phyloP scores from a whole-genome alignment of 92 coral and sea anemone genomes.

The Zoanthus gigantus region DNA sequence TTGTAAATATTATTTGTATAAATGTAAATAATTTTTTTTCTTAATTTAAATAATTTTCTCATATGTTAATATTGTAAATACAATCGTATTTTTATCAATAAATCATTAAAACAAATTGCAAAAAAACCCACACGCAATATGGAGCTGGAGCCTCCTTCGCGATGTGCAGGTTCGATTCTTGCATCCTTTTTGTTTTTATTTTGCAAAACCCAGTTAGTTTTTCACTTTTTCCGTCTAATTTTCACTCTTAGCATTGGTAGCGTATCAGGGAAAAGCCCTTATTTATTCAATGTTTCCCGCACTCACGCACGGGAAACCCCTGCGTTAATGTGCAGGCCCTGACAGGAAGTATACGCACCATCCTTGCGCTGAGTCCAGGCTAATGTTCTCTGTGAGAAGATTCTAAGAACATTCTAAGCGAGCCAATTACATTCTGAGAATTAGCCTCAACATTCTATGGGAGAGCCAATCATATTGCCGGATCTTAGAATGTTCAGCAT shows the following conservation, averaged over 20 bases:
- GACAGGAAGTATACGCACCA: conserved; percentile 21
- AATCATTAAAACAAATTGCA: too few relatives aligned
- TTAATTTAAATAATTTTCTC: too few relatives aligned
- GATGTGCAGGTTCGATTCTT: conserved; percentile 10
- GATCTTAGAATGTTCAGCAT: too few relatives aligned
- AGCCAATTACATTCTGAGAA: not conserved
- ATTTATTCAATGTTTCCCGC: too few relatives aligned
- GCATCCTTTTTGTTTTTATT: conserved; percentile 3
- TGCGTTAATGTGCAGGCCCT: not conserved
- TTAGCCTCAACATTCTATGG: too few relatives aligned
- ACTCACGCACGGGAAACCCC: not conserved
- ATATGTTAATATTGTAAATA: not conserved
- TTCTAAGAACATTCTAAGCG: not conserved
- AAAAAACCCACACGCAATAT: not conserved
- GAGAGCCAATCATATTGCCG: too few relatives aligned
- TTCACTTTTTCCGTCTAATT: too few relatives aligned
- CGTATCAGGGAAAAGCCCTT: too few relatives aligned
- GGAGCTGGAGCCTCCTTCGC: not conserved
- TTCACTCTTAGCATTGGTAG: too few relatives aligned
- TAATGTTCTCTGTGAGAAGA: not conserved
- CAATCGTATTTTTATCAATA: too few relatives aligned
- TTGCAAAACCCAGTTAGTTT: not conserved
- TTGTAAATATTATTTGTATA: too few relatives aligned
- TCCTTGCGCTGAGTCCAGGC: not conserved
- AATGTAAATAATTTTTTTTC: too few relatives aligned